Evolutionary conservation across 2,797 vertebrate species (phyloP).

Genomic region (Bucorvus abyssinicus): DNA sequence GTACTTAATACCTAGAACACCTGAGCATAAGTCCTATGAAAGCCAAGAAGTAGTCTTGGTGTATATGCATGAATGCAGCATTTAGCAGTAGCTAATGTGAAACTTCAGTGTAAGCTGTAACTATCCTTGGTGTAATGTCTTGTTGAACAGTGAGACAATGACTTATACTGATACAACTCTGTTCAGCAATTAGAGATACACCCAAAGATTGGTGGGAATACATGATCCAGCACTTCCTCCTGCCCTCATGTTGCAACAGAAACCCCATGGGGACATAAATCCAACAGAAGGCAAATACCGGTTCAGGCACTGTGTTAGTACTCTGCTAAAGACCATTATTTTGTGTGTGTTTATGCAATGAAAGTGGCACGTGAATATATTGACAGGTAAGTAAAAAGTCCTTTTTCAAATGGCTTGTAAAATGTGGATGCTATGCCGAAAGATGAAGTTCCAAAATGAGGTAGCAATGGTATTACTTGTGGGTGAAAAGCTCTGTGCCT

Average conservation of each 20-base stretch:
- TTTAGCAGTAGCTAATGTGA: background rate
- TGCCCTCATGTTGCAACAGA: background rate
- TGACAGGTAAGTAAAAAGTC: background rate
- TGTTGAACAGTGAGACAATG: background rate
- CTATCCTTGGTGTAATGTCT: background rate
- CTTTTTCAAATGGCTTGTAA: background rate
- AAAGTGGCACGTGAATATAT: background rate
- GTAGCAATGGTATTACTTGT: background rate
- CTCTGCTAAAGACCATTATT: background rate
- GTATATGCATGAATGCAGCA: rapidly evolving
- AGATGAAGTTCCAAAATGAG: background rate
- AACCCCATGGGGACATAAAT: background rate
- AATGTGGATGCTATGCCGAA: background rate
- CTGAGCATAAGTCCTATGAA: background rate
- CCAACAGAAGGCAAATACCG: background rate
- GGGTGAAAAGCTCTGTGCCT: background rate
- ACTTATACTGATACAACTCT: background rate
- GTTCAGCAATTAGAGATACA: background rate
- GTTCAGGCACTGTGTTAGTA: background rate
- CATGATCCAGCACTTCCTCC: background rate
- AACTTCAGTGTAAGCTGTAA: background rate
- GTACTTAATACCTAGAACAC: background rate
- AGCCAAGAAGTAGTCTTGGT: background rate
- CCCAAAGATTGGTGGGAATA: background rate
- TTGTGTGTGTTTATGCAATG: background rate